Conservation (phyloP, 2,797 vertebrate genomes). For the Salmo trutta region DNA sequence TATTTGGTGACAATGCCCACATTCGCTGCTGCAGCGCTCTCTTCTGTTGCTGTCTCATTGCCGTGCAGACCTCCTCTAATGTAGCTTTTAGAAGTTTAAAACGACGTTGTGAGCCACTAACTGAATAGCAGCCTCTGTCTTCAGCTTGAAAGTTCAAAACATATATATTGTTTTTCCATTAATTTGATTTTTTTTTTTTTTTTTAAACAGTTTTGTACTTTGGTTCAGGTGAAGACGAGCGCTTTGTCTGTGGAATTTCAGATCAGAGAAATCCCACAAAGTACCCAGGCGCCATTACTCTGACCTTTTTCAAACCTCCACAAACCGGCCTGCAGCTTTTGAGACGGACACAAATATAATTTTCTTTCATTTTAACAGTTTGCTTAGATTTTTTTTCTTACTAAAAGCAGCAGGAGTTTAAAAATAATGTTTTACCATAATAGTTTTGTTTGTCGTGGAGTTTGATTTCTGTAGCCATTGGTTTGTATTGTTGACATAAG, state of each 20-base stretch:
- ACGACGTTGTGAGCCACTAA: neutral
- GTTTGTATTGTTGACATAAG: neutral
- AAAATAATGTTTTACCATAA: neutral
- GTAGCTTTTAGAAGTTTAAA: neutral
- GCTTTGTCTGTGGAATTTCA: neutral
- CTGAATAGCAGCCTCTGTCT: neutral
- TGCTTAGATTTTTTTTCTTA: neutral
- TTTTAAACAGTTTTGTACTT: neutral
- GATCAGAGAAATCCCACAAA: neutral
- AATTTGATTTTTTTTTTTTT: neutral
- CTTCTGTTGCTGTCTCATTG: neutral
- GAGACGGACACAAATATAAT: neutral
- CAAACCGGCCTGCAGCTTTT: neutral
- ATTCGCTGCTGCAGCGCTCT: conserved; percentile 54
- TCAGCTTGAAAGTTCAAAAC: neutral
- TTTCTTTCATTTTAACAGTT: neutral
- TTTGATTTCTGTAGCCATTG: neutral
- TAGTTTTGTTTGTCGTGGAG: neutral
- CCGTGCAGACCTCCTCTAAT: no score
- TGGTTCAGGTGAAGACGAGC: neutral
- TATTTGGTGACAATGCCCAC: conserved; percentile 42
- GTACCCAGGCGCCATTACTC: neutral
- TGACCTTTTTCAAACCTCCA: neutral
- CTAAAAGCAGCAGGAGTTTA: neutral
- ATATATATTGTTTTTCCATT: neutral